phyloP scores from a whole-genome alignment of 2,797 vertebrate genomes.

The Gymnocypris eckloni region DNA sequence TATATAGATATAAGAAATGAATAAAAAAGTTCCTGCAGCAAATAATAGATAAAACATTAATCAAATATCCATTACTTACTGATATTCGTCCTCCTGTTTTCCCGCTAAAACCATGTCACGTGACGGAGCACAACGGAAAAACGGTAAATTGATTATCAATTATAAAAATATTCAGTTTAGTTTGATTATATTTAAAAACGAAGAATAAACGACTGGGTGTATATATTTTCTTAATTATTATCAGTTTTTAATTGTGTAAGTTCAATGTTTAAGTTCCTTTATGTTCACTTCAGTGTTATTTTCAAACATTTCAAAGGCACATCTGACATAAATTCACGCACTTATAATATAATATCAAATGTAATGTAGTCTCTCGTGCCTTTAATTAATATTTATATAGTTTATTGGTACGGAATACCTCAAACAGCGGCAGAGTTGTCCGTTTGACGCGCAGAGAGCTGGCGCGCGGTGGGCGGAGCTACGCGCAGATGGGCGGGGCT shows the following conservation, averaged over 20 bases:
- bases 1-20: neutral
- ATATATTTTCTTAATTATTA: neutral
- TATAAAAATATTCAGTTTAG: neutral
- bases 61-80: neutral
- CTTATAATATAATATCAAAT: neutral
- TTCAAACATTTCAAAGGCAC: neutral
- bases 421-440: neutral
- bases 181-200: neutral
- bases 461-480: neutral
- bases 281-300: neutral
- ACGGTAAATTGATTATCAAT: neutral
- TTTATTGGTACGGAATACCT: neutral
- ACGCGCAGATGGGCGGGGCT: neutral
- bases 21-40: neutral
- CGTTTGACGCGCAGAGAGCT: neutral
- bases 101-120: neutral
- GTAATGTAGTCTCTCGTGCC: fast-evolving
- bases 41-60: neutral
- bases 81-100: neutral
- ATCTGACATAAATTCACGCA: neutral
- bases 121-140: neutral
- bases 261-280: too few relatives aligned
- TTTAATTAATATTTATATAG: neutral
- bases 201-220: neutral
- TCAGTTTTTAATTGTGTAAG: neutral